Base-by-base conservation (phyloP, 2,888 invertebrate genomes). In the Cheilosia vernalis region DNA sequence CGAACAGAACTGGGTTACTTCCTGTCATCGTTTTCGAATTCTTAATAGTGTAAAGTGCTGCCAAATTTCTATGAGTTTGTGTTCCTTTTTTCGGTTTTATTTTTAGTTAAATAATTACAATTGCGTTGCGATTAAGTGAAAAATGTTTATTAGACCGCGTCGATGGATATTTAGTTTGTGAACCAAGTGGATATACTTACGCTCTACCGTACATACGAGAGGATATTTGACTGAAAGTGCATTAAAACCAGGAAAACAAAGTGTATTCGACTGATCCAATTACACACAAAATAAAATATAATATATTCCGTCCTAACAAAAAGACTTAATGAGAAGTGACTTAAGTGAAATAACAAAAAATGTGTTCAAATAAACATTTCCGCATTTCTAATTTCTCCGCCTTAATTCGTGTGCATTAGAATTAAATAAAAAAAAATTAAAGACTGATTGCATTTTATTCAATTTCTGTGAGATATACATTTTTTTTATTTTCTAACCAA, bases 301-400 rank as follows among this genome's bases (percentile, higher is more conserved):
- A 33, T 60, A 40, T 66, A 83, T 81, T 85, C 85, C 85, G 85
- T 85, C 85, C 85, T 72, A 72, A 81, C 66, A 21, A 81, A 84
- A 70, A 84, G 84, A 85, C 84, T 85, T 70, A 66, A 21, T 40
- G 15, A 69, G 74, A 66, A 80, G 84, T 84, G 84, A 84, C 84
- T 84, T 84, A 85, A 63, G 4, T 37, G 24, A 81, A 81, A 60
- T 17, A 55, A 81, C 66, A 76, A 70, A 84, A 73, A 76, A 70
- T 44, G 47, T 40, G 72, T 61, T 73, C 58, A 80, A 84, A 56
- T 55, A 76, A 47, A 70, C 49, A 69, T 72, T 67, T 66, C 21
- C 44, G 73, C 83, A 79, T 73, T 74, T 73, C 55, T 56, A 30
- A 27, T 64, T 55, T 72, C 21, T 64, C 19, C 47, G 44, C 63